These are phyloP conservation scores for Dreissena polymorpha DNA, from an alignment of 1,140 invertebrate genomes.

Conservation along the genomic window DNA sequence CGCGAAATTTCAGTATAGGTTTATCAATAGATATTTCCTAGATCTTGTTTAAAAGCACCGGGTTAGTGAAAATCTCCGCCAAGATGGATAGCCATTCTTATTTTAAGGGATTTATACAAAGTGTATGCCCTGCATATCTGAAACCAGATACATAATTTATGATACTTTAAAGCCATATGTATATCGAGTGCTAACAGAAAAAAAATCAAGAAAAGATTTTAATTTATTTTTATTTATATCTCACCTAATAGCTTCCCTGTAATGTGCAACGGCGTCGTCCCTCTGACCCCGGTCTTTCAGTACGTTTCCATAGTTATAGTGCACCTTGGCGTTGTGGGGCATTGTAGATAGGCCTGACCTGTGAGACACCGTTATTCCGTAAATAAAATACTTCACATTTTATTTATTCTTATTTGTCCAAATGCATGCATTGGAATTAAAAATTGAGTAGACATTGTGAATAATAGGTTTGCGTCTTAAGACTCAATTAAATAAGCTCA, in stretches of 20 bases:
- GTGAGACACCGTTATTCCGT: constrained; percentile 45
- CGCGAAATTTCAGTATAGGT: background rate
- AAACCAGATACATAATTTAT: too few species aligned
- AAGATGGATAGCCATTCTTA: too few species aligned
- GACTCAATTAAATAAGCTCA: too few species aligned
- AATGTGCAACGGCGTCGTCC: constrained; percentile 88
- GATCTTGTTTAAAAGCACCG: background rate
- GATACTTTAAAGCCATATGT: too few species aligned
- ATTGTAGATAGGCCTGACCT: constrained; percentile 90
- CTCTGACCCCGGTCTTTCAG: constrained; percentile 87
- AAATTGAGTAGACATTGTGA: too few species aligned
- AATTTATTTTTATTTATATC: background rate
- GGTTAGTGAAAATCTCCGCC: too few species aligned
- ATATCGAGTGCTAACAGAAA: too few species aligned
- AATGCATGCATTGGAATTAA: background rate
- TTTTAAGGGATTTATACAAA: too few species aligned
- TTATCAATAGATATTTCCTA: background rate
- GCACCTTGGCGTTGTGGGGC: constrained; percentile 93
- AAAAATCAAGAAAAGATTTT: too few species aligned
- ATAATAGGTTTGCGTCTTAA: too few species aligned
- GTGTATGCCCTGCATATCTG: too few species aligned
- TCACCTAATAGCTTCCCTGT: constrained; percentile 89
- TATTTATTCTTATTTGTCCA: background rate
- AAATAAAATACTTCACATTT: too few species aligned
- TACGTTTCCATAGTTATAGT: constrained; percentile 95